These are phyloP conservation scores for Salvelinus alpinus DNA, from an alignment of 2,113 vertebrate genomes.

Conservation along the genomic window DNA sequence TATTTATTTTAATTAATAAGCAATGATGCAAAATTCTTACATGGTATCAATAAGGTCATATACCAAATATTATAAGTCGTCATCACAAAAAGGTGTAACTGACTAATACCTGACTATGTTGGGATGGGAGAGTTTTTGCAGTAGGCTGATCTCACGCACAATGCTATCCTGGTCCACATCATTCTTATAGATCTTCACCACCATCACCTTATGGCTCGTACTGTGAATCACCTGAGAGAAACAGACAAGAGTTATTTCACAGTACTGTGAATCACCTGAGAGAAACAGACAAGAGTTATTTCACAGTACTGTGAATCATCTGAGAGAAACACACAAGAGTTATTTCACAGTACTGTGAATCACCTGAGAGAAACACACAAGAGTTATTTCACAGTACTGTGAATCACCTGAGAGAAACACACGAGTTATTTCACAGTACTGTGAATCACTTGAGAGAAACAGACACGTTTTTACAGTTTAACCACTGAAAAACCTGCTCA, in stretches of 20 bases:
- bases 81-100: not conserved
- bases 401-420: conserved; percentile 71
- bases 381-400: conserved; percentile 45
- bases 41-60: too few relatives aligned
- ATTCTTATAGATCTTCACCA: conserved; percentile 90
- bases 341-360: conserved; percentile 58
- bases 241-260: not conserved
- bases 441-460: conserved; percentile 74
- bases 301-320: conserved; percentile 64
- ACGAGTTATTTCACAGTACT: conserved; percentile 23
- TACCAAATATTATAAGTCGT: too few relatives aligned
- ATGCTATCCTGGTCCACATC: conserved; percentile 88
- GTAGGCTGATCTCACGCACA: conserved; percentile 84
- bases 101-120: conserved; percentile 83
- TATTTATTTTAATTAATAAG: too few relatives aligned
- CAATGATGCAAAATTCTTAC: too few relatives aligned
- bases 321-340: conserved; percentile 39
- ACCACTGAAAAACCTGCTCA: too few relatives aligned
- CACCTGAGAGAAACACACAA: conserved; percentile 65
- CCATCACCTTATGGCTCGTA: conserved; percentile 79
- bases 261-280: conserved; percentile 77
- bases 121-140: conserved; percentile 88
- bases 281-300: not conserved
- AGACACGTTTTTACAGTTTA: not conserved
- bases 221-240: conserved; percentile 75